Conservation (phyloP, 2,888 invertebrate genomes). For the Nemoura dubitans region DNA sequence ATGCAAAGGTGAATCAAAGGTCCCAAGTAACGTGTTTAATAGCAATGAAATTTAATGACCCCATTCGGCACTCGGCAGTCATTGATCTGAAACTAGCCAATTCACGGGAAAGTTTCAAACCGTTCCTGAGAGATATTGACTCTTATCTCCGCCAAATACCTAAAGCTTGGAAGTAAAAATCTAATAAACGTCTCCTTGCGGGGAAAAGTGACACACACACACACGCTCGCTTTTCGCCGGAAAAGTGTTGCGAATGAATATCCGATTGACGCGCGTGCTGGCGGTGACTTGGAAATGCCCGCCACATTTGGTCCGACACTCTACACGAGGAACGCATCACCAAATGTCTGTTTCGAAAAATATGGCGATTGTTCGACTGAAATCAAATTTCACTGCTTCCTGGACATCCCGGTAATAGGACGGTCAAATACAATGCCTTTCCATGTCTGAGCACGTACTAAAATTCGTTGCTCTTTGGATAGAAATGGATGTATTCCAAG, state of each 20-base stretch:
- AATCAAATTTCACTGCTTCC: background rate
- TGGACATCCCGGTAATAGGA: background rate
- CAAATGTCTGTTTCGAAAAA: background rate
- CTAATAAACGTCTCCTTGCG: background rate
- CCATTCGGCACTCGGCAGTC: background rate
- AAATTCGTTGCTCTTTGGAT: too few relatives aligned
- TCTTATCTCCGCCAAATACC: background rate
- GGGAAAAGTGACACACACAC: background rate
- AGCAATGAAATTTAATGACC: background rate
- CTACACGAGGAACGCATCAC: background rate
- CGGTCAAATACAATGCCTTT: too few relatives aligned
- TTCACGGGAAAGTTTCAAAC: background rate
- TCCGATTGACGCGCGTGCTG: background rate
- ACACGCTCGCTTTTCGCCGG: background rate
- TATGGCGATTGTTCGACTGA: background rate
- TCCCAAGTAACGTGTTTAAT: slow-evolving; percentile 2
- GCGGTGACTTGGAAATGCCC: background rate
- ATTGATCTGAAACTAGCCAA: background rate
- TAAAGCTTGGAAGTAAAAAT: background rate
- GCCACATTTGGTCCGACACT: background rate
- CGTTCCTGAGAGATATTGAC: background rate
- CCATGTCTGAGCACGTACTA: too few relatives aligned
- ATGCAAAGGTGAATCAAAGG: background rate
- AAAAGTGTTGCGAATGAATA: background rate
- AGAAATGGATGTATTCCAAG: too few relatives aligned